Evolutionary conservation across 2,797 vertebrate genomes (phyloP).

Genomic region (Tarsius wallacei): DNA sequence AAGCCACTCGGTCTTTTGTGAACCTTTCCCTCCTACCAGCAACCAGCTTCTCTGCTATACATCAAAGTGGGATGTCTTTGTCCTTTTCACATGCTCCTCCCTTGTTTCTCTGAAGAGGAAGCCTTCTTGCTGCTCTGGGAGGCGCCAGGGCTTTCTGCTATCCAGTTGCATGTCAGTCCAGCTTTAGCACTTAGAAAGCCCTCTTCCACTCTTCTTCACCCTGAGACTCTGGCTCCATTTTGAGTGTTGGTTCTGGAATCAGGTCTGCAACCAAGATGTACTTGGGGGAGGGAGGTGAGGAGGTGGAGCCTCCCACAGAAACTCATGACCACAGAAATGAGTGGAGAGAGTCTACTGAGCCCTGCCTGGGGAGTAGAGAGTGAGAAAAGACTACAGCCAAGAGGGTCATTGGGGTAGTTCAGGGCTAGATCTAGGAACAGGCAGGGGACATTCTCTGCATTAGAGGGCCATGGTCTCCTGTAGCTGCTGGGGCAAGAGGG

Average conservation of each 20-base stretch:
- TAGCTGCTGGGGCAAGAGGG: neutral
- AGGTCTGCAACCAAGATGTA: neutral
- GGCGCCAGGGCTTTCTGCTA: neutral
- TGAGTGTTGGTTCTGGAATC: slow-evolving; percentile 40
- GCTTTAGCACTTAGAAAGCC: neutral
- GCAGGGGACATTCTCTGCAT: neutral
- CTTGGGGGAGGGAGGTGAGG: neutral
- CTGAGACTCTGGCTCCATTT: neutral
- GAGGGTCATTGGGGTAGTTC: neutral
- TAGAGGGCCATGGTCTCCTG: neutral
- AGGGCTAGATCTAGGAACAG: neutral
- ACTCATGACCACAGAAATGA: slow-evolving; percentile 7
- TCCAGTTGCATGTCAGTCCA: neutral
- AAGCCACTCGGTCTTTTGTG: neutral
- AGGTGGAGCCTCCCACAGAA: neutral
- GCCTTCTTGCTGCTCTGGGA: neutral
- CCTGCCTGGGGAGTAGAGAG: neutral
- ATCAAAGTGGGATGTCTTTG: neutral
- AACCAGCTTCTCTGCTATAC: neutral
- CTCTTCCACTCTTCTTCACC: neutral
- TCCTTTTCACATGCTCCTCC: neutral
- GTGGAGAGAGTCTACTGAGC: neutral
- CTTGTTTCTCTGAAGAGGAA: slow-evolving; percentile 31
- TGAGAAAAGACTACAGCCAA: neutral
- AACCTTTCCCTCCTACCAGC: neutral